A percentile compares a stretch with the other conserved stretches of the same genome.
These are phyloP conservation scores for Gasteruption jaculator DNA, from an alignment of 2,888 invertebrate species.

Conservation along the genomic window DNA sequence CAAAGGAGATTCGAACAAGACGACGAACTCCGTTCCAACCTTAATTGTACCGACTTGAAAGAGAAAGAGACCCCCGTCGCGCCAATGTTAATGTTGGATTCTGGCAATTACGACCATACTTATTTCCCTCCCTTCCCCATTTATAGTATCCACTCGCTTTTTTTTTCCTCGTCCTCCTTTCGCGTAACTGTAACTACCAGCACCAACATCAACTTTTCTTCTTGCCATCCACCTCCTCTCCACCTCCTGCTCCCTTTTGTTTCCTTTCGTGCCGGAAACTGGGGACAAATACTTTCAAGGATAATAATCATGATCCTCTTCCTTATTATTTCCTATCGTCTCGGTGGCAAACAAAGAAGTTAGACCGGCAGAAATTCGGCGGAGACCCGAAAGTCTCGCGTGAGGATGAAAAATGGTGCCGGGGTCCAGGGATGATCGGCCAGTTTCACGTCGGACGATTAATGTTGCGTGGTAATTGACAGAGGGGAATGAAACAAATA, in stretches of 20 bases:
- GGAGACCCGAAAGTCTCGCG: background rate
- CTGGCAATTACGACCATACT: conserved; percentile 23
- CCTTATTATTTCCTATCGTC: background rate
- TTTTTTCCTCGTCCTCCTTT: too few species aligned
- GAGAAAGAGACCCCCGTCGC: too few species aligned
- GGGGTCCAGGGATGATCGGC: too few species aligned
- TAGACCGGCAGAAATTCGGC: background rate
- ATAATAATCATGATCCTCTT: too few species aligned
- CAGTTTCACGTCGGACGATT: too few species aligned
- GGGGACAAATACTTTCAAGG: too few species aligned
- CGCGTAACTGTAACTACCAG: too few species aligned
- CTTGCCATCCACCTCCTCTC: conserved; percentile 11
- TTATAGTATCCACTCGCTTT: conserved; percentile 16
- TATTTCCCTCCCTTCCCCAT: conserved; percentile 10
- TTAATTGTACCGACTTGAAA: conserved; percentile 24
- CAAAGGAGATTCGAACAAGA: conserved; percentile 21
- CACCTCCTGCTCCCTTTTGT: background rate
- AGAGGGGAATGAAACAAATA: too few species aligned
- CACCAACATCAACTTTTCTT: conserved; percentile 16
- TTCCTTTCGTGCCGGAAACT: too few species aligned
- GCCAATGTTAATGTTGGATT: conserved; percentile 24
- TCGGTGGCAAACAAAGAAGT: background rate
- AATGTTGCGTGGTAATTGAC: too few species aligned
- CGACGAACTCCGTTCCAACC: conserved; percentile 20
- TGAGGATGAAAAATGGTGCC: too few species aligned